These are phyloP conservation scores for Chloroceryle amazona DNA, from an alignment of 2,797 vertebrate species.

Conservation along the genomic window DNA sequence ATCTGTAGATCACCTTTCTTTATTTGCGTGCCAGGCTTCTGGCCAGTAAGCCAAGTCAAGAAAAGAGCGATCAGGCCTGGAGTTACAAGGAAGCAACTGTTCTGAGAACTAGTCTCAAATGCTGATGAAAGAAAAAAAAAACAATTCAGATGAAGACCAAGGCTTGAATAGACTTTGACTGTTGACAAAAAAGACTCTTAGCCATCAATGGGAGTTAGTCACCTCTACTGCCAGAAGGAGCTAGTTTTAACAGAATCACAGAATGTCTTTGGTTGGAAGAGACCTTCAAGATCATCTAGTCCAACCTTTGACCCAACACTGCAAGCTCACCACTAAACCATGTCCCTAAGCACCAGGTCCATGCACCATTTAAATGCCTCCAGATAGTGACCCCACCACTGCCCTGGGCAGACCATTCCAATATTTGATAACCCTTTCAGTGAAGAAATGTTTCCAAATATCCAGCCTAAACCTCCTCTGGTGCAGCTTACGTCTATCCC, in stretches of 20 bases:
- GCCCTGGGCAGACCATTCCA: too few species aligned
- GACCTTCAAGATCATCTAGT: too few species aligned
- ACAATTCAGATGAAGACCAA: neutral
- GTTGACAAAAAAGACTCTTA: neutral
- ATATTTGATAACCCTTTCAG: too few species aligned
- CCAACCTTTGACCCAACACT: too few species aligned
- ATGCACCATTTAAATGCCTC: too few species aligned
- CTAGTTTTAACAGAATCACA: neutral
- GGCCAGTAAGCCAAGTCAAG: neutral
- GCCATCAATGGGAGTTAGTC: neutral
- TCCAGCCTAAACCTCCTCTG: too few species aligned
- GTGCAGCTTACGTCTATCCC: too few species aligned
- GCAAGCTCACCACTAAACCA: too few species aligned
- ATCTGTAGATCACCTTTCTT: neutral
- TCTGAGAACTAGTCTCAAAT: slow-evolving; percentile 21
- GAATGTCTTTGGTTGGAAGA: too few species aligned
- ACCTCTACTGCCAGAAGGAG: neutral
- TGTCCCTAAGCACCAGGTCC: too few species aligned
- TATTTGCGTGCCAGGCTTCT: neutral
- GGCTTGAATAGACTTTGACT: slow-evolving; percentile 18
- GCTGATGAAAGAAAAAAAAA: neutral
- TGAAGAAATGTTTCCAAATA: too few species aligned
- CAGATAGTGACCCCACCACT: too few species aligned
- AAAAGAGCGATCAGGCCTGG: neutral
- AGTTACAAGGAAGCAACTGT: slow-evolving; percentile 25